These are phyloP conservation scores for Vanacampus margaritifer DNA, from an alignment of 2,113 vertebrate genomes.

Conservation along the genomic window DNA sequence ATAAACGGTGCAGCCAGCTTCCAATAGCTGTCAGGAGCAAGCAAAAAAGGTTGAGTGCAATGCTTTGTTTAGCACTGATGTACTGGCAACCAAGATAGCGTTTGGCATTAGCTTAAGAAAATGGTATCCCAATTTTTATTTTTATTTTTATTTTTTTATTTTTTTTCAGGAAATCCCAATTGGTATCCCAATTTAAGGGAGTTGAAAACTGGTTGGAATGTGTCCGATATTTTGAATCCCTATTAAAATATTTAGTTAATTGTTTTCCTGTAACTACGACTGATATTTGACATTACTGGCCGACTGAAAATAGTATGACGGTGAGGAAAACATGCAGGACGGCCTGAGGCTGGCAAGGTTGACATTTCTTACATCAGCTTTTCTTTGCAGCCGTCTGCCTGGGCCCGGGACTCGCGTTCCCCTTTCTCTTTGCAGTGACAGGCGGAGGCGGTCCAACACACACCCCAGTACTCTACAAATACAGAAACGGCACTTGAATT, in stretches of 20 bases:
- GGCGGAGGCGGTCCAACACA: slow-evolving; percentile 32
- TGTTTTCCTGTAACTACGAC: not conserved
- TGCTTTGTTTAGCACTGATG: too few species aligned
- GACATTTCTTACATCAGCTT: slow-evolving; percentile 40
- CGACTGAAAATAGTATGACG: not conserved
- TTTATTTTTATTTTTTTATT: too few species aligned
- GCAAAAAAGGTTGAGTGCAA: too few species aligned
- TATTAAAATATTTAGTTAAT: not conserved
- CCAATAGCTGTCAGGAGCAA: too few species aligned
- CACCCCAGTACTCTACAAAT: slow-evolving; percentile 18
- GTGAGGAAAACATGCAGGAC: not conserved
- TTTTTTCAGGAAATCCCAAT: too few species aligned
- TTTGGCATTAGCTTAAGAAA: too few species aligned
- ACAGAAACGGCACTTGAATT: slow-evolving; percentile 36
- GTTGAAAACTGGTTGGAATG: too few species aligned
- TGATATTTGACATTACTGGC: not conserved
- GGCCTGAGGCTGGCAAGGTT: slow-evolving; percentile 6
- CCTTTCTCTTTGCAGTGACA: slow-evolving; percentile 36
- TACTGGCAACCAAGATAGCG: too few species aligned
- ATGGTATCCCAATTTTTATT: too few species aligned
- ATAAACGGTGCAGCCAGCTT: too few species aligned
- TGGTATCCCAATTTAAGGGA: too few species aligned
- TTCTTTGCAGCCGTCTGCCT: slow-evolving; percentile 27
- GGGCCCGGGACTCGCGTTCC: slow-evolving; percentile 36
- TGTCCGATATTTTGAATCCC: not conserved